Evolutionary conservation across 2,888 invertebrate species (phyloP).

Genomic region (Strigamia crassipes): DNA sequence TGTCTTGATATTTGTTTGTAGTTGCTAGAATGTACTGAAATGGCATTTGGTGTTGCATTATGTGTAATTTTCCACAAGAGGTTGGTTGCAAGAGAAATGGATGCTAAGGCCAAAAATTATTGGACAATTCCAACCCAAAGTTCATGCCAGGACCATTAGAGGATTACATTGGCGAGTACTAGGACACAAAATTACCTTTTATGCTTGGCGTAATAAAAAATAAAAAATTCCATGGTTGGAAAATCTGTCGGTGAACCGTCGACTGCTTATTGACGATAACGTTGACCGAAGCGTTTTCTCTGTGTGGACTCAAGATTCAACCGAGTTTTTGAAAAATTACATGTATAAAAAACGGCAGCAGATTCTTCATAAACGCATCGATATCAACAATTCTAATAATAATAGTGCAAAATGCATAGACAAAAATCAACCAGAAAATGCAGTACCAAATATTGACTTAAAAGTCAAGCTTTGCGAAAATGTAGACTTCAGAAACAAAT

Average conservation of each 20-base stretch:
- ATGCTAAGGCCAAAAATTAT: not conserved
- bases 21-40: not conserved
- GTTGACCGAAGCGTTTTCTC: not conserved
- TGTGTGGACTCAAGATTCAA: not conserved
- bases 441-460: not conserved
- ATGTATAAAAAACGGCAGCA: not conserved
- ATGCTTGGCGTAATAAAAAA: not conserved
- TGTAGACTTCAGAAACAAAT: not conserved
- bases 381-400: too few relatives aligned
- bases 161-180: not conserved
- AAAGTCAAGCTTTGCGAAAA: too few relatives aligned
- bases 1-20: not conserved
- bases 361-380: too few relatives aligned
- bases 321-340: not conserved
- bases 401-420: too few relatives aligned
- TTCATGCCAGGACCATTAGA: not conserved
- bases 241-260: not conserved
- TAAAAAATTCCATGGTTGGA: not conserved
- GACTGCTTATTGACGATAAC: not conserved
- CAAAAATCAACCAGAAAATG: too few relatives aligned
- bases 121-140: not conserved
- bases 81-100: not conserved
- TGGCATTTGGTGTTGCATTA: constrained; percentile 11
- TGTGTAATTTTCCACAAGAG: not conserved
- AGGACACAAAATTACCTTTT: not conserved